phyloP scores from a whole-genome alignment of 2,113 vertebrate species.

The Excalfactoria chinensis region DNA sequence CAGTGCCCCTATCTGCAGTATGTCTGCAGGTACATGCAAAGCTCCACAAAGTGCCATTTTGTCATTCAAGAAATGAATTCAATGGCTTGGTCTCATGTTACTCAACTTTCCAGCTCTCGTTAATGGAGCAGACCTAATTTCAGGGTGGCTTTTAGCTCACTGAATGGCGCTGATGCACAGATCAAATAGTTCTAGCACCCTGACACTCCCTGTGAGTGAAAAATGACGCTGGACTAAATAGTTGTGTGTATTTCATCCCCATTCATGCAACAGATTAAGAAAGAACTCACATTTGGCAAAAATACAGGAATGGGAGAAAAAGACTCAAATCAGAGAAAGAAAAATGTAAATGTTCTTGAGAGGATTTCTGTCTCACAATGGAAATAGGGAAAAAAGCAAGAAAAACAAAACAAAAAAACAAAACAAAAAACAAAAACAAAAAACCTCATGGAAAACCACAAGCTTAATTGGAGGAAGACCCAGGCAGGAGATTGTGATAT shows the following conservation, averaged over 20 bases:
- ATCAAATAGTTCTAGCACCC: slow-evolving; percentile 27
- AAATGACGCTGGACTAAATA: not conserved
- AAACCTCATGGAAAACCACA: not conserved
- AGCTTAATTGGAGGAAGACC: not conserved
- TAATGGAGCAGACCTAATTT: slow-evolving; percentile 39
- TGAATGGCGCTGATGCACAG: slow-evolving; percentile 15
- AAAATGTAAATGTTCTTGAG: not conserved
- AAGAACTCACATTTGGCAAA: slow-evolving; percentile 40
- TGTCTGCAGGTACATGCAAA: not conserved
- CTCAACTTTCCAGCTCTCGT: not conserved
- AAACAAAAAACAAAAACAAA: too few relatives aligned
- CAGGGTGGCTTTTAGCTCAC: not conserved
- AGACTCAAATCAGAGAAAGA: not conserved
- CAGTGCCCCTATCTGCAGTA: accelerated
- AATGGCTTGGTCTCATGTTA: not conserved
- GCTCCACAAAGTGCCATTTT: not conserved
- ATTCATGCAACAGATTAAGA: slow-evolving; percentile 11
- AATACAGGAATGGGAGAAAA: not conserved
- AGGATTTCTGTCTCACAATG: not conserved
- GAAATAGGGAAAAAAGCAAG: not conserved
- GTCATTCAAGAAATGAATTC: not conserved
- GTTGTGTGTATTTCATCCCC: slow-evolving; percentile 14
- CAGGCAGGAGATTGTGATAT: not conserved
- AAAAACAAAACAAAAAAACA: too few relatives aligned
- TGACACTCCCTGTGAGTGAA: slow-evolving; percentile 27